Percentiles rank a stretch among this genome's conserved stretches.
These are phyloP conservation scores for Argya squamiceps DNA, from an alignment of 2,797 vertebrate species.

Conservation along the genomic window DNA sequence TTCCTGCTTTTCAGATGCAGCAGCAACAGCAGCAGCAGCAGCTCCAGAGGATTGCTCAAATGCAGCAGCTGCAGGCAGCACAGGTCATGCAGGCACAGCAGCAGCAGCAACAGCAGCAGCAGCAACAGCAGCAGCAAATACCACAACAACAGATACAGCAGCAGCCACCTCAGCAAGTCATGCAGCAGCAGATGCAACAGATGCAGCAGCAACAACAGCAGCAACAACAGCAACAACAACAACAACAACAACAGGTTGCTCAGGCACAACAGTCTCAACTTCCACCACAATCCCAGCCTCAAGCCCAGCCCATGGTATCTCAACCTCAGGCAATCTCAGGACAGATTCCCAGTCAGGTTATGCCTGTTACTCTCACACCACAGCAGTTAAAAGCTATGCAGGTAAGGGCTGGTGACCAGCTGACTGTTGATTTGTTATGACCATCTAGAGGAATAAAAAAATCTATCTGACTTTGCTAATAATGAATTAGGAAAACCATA, in stretches of 20 bases:
- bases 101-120: slow-evolving; percentile 77
- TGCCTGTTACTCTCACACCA: slow-evolving; percentile 79
- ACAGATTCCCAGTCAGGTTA: slow-evolving; percentile 84
- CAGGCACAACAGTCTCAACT: slow-evolving; percentile 82
- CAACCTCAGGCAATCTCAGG: slow-evolving; percentile 83
- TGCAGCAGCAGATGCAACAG: slow-evolving; percentile 77
- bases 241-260: slow-evolving; percentile 75
- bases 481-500: background rate
- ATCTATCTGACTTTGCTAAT: background rate
- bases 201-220: slow-evolving; percentile 74
- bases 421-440: background rate
- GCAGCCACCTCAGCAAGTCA: slow-evolving; percentile 72
- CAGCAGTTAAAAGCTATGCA: slow-evolving; percentile 87
- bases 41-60: slow-evolving; percentile 69
- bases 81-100: slow-evolving; percentile 67
- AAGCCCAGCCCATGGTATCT: slow-evolving; percentile 82
- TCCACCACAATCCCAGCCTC: slow-evolving; percentile 81
- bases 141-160: slow-evolving; percentile 74
- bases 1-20: slow-evolving; percentile 71
- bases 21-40: slow-evolving; percentile 81
- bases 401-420: slow-evolving; percentile 69
- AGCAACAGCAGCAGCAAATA: slow-evolving; percentile 75
- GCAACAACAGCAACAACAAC: slow-evolving; percentile 67
- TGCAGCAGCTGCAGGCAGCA: slow-evolving; percentile 72
- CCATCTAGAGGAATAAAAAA: background rate